Evolutionary conservation across 2,888 invertebrate species (phyloP).

Genomic region (Cosmia pyralina): DNA sequence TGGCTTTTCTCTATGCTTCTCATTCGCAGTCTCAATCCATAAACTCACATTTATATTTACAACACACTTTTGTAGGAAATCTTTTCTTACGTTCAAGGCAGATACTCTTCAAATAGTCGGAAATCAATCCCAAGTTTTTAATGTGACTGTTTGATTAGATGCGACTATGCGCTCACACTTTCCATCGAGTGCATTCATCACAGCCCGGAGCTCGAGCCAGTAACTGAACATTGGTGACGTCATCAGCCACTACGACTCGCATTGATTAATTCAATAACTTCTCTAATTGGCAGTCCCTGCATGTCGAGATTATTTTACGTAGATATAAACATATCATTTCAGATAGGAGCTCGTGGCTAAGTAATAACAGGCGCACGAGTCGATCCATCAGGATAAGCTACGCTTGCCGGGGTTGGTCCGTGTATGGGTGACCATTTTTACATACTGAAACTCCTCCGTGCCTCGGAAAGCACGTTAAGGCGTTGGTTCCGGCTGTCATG

Average conservation of each 20-base stretch:
- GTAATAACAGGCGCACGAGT: too few species aligned
- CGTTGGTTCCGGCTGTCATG: too few species aligned
- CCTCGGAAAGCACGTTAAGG: too few species aligned
- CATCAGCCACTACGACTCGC: slow-evolving; percentile 15
- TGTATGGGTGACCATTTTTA: too few species aligned
- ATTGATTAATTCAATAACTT: slow-evolving; percentile 50
- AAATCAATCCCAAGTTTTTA: neutral
- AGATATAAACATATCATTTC: neutral
- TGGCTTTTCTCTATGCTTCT: slow-evolving; percentile 69
- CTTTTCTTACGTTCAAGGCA: neutral
- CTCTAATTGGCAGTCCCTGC: slow-evolving; percentile 30
- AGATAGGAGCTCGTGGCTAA: too few species aligned
- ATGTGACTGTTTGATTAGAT: slow-evolving; percentile 1
- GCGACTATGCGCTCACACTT: slow-evolving; percentile 1
- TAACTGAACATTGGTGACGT: slow-evolving; percentile 56
- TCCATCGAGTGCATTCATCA: slow-evolving; percentile 34
- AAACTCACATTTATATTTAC: neutral
- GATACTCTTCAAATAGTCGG: neutral
- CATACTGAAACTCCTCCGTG: too few species aligned
- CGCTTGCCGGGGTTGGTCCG: too few species aligned
- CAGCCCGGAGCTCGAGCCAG: slow-evolving; percentile 9
- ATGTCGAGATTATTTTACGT: neutral
- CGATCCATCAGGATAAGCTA: too few species aligned
- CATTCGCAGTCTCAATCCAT: slow-evolving; percentile 64
- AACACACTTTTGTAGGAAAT: too few species aligned